Conservation (phyloP, 2,888 invertebrate species). For the Drosophila putrida region DNA sequence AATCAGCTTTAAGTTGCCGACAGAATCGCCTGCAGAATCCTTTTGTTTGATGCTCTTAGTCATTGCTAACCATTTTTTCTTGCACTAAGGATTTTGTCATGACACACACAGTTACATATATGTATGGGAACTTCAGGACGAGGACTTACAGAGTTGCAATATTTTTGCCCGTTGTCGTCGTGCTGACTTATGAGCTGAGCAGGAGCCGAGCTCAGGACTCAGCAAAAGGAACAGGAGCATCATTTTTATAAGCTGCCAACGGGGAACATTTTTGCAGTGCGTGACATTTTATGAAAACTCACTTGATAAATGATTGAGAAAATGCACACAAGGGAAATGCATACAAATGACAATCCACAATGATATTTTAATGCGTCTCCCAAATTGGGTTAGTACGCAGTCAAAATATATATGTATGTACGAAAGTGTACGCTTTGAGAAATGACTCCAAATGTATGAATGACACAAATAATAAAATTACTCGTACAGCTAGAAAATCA, state of each 20-base stretch:
- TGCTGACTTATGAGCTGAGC: slow-evolving; percentile 54
- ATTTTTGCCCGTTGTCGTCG: slow-evolving; percentile 46
- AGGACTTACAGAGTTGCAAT: slow-evolving; percentile 46
- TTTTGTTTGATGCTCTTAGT: slow-evolving; percentile 69
- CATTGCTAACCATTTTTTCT: slow-evolving; percentile 60
- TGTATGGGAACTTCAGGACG: slow-evolving; percentile 4
- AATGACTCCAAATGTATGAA: slow-evolving; percentile 22
- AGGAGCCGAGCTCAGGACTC: slow-evolving; percentile 2
- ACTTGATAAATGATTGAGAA: slow-evolving; percentile 76
- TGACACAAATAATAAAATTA: background rate
- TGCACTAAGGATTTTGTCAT: slow-evolving; percentile 51
- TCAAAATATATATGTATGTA: slow-evolving; percentile 17
- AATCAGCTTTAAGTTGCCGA: slow-evolving; percentile 70
- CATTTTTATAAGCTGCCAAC: slow-evolving; percentile 68
- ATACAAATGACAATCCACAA: slow-evolving; percentile 39
- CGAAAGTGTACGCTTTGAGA: slow-evolving; percentile 8
- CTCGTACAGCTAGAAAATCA: background rate
- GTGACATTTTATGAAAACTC: slow-evolving; percentile 78
- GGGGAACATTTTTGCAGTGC: slow-evolving; percentile 65
- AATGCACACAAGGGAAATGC: slow-evolving; percentile 40
- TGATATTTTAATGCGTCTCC: slow-evolving; percentile 52
- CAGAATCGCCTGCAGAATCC: slow-evolving; percentile 53
- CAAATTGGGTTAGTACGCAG: slow-evolving; percentile 62
- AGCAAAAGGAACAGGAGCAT: slow-evolving; percentile 32
- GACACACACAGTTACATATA: slow-evolving; percentile 35